Evolutionary conservation across 2,113 vertebrate species (phyloP), one percentile per base, ranked within the genome.

Genomic region (Psittacula cyanocephala): DNA sequence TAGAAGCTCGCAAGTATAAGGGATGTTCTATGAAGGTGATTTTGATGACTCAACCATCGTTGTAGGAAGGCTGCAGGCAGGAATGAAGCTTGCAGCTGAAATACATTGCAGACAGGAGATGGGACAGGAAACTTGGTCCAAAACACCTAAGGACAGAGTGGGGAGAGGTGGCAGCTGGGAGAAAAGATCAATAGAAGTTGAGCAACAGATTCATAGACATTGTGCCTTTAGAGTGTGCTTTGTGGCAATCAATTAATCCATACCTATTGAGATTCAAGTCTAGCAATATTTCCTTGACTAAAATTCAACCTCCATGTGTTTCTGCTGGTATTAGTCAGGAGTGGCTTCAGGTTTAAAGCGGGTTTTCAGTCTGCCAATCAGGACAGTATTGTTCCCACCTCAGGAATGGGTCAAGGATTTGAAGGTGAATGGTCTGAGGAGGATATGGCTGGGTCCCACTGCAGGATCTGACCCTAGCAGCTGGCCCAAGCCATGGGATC

Each of bases 11-110:
- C 1, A 18, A 71, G 25, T 33, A 25, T 37, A 64, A 78, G 29
- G 17, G 14, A 67, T 70, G 44, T 75, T 71, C 91, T 69, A 68
- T 86, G 64, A 71, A 82, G 60, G 63, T 88, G 47, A 74, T 95
- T 91, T 71, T 95, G 84, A 74, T 97, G 93, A 92, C 62, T 95
- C 68, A 41, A 31, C 25, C 50, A 76, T 72, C 27, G 12, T 59
- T 84, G 65, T 62, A 84, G 55, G 70, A 85, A 78, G 60, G 39
- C 28, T 41, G 37, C 41, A 76, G 77, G 49, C 52, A 84, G 81
- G 67, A 86, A 47, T 14, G n/a, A n/a, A 70, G 16, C 23, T 55
- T 29, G 63, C 69, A 23, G 44, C 7, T 88, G 44, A 55, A 59
- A 35, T 11, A 6, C 9, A 63, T 49, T 89, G 47, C 23, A 70